Evolutionary conservation across 2,888 invertebrate species (phyloP).

Genomic region (Trisateles emortualis): DNA sequence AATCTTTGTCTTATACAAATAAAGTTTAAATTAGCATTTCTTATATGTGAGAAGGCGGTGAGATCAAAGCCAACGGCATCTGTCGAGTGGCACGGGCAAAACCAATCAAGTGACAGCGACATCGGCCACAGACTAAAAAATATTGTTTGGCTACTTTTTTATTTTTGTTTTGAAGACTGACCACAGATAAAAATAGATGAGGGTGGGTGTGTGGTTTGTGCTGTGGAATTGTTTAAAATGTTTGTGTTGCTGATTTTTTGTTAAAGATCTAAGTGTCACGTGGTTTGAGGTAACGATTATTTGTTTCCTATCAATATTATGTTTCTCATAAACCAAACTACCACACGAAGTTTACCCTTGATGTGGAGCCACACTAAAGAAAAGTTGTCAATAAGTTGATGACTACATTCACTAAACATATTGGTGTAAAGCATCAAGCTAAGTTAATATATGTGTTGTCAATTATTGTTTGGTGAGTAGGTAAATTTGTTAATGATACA

Average conservation of each 20-base stretch:
- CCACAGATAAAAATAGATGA: conserved; percentile 36
- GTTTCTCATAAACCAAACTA: no score
- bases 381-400: no score
- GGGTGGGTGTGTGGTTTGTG: conserved; percentile 28
- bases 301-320: no score
- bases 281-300: no score
- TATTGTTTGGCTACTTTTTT: conserved; percentile 46
- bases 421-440: no score
- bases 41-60: conserved; percentile 57
- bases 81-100: conserved; percentile 71
- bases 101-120: conserved; percentile 78
- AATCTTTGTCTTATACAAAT: not conserved
- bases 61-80: conserved; percentile 75
- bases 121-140: conserved; percentile 49
- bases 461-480: no score
- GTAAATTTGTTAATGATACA: no score
- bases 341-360: no score
- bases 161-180: conserved; percentile 39
- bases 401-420: no score
- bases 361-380: no score
- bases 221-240: not conserved
- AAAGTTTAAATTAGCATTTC: conserved; percentile 23
- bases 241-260: not conserved
- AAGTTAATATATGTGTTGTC: no score
- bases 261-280: no score